Percentiles rank a stretch among this genome's conserved stretches.
These are phyloP conservation scores for Tokudaia tokunoshimensis DNA, from an alignment of 2,797 vertebrate genomes.

Conservation along the genomic window DNA sequence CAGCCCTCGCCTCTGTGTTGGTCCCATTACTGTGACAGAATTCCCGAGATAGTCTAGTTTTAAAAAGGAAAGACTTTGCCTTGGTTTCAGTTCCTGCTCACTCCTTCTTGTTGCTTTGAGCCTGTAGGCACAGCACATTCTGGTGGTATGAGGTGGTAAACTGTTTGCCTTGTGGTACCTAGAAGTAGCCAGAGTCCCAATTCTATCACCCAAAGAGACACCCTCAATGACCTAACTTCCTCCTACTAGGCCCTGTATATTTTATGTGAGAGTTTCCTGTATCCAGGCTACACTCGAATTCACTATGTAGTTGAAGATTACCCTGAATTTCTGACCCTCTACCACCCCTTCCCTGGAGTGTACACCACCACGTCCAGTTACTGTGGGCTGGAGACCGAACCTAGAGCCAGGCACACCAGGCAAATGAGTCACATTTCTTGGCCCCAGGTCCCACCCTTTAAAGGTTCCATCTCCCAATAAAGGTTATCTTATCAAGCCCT, in stretches of 20 bases:
- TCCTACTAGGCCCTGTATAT: neutral
- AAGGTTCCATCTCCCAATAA: neutral
- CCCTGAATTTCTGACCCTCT: no score
- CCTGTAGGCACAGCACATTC: neutral
- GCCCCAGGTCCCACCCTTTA: neutral
- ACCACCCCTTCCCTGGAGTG: neutral
- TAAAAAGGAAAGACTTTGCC: neutral
- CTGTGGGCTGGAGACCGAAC: neutral
- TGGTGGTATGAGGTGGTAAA: neutral
- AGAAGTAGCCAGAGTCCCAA: neutral
- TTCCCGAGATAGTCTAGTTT: neutral
- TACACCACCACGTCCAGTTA: neutral
- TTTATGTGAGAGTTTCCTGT: neutral
- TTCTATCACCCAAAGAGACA: neutral
- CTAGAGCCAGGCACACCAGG: neutral
- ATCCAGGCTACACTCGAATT: neutral
- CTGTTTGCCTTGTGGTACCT: neutral
- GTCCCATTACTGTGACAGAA: neutral
- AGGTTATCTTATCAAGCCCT: neutral
- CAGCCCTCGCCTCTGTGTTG: neutral
- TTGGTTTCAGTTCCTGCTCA: neutral
- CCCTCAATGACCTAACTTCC: neutral
- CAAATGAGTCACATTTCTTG: neutral
- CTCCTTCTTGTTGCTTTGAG: neutral
- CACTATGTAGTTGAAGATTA: neutral